Evolutionary conservation across 2,797 vertebrate species (phyloP).

Genomic region (Hylomyscus alleni): DNA sequence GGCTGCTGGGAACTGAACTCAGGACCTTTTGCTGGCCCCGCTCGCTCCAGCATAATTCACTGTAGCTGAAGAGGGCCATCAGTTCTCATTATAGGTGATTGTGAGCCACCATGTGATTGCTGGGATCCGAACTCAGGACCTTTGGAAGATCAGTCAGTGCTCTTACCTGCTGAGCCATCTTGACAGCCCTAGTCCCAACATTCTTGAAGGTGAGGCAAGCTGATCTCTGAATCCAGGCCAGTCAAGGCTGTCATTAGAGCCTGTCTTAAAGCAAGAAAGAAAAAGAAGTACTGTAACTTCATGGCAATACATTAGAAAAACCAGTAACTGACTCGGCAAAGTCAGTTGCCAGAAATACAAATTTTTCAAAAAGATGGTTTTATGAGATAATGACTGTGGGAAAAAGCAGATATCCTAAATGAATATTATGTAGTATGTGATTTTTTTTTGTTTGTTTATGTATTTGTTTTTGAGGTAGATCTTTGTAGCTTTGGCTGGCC

Average conservation of each 20-base stretch:
- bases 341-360: constrained; percentile 22
- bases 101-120: too few species aligned
- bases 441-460: background rate
- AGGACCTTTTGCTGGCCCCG: too few species aligned
- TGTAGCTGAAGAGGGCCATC: too few species aligned
- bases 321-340: background rate
- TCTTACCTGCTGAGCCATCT: too few species aligned
- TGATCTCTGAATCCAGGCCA: background rate
- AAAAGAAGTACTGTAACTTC: constrained; percentile 10
- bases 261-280: background rate
- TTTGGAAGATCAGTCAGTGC: too few species aligned
- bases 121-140: too few species aligned
- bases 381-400: constrained; percentile 15
- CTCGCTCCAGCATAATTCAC: too few species aligned
- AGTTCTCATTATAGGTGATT: too few species aligned
- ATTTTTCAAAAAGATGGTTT: background rate
- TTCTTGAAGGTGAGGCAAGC: background rate
- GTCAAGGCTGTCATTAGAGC: background rate
- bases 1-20: too few species aligned
- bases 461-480: background rate
- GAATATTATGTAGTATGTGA: constrained; percentile 23
- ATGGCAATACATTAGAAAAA: constrained; percentile 22
- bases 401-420: constrained; percentile 20
- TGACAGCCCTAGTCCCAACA: too few species aligned
- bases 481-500: background rate